Conservation (phyloP, 2,888 invertebrate genomes). For the Drosophila formosana region DNA sequence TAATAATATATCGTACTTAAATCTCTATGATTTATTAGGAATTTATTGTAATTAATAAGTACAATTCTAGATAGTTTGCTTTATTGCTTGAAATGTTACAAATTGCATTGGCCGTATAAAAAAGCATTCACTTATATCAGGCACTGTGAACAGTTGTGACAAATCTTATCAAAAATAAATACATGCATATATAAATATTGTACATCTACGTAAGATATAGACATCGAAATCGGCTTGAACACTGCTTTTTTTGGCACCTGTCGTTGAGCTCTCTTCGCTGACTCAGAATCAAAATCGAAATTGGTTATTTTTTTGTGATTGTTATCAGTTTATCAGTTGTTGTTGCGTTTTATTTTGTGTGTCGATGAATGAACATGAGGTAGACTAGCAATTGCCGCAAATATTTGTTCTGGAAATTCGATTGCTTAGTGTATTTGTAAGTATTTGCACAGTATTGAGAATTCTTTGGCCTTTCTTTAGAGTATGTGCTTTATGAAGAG, state of each 20-base stretch:
- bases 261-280: constrained; percentile 42
- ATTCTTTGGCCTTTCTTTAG: constrained; percentile 75
- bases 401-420: constrained; percentile 59
- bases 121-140: constrained; percentile 29
- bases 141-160: constrained; percentile 45
- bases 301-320: constrained; percentile 5
- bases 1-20: background rate
- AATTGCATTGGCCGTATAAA: constrained; percentile 22
- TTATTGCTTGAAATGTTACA: constrained; percentile 54
- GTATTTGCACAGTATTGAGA: constrained; percentile 64
- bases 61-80: constrained; percentile 33
- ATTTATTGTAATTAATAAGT: constrained; percentile 53
- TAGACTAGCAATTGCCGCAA: constrained; percentile 68
- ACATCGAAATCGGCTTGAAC: constrained; percentile 60
- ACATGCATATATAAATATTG: constrained; percentile 49
- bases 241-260: constrained; percentile 56
- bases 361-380: constrained; percentile 61
- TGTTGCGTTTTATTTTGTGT: background rate
- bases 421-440: constrained; percentile 42
- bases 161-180: constrained; percentile 53
- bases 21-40: constrained; percentile 36
- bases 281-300: constrained; percentile 21
- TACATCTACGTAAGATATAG: constrained; percentile 20
- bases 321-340: constrained; percentile 8
- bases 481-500: constrained; percentile 51